Evolutionary conservation across 2,888 invertebrate species (phyloP).

Genomic region (Apotomis turbidana): DNA sequence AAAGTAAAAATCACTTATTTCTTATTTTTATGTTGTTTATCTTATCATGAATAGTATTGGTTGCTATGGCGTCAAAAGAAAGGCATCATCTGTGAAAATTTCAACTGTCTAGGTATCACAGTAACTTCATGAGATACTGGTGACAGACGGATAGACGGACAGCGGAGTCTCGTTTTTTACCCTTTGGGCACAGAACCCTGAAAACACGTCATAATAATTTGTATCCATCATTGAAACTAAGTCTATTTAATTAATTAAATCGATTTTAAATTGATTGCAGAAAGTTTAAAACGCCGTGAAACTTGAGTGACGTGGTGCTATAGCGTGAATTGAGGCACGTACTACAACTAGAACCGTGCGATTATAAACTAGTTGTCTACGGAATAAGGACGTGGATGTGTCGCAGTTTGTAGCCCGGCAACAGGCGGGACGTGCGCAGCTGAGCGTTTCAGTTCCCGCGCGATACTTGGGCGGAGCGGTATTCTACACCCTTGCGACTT

Average conservation of each 20-base stretch:
- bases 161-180: too few species aligned
- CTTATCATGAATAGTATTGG: too few species aligned
- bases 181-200: too few species aligned
- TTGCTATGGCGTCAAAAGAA: too few species aligned
- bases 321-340: conserved; percentile 4
- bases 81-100: too few species aligned
- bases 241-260: not conserved
- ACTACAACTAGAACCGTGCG: not conserved
- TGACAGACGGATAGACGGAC: too few species aligned
- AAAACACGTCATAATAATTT: too few species aligned
- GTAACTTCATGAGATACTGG: too few species aligned
- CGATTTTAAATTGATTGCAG: not conserved
- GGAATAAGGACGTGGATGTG: conserved; percentile 6
- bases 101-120: too few species aligned
- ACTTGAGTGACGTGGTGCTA: conserved; percentile 4
- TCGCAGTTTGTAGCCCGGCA: conserved; percentile 58
- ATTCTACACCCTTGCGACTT: conserved; percentile 4
- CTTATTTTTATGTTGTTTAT: too few species aligned
- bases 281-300: conserved; percentile 15
- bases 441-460: conserved; percentile 48
- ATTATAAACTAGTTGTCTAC: not conserved
- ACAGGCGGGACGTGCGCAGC: conserved; percentile 57
- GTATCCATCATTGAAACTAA: too few species aligned
- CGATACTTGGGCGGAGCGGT: conserved; percentile 48
- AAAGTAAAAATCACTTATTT: too few species aligned